Conservation (phyloP, 1,140 invertebrate species). For the Scaptodrosophila lebanonensis region DNA sequence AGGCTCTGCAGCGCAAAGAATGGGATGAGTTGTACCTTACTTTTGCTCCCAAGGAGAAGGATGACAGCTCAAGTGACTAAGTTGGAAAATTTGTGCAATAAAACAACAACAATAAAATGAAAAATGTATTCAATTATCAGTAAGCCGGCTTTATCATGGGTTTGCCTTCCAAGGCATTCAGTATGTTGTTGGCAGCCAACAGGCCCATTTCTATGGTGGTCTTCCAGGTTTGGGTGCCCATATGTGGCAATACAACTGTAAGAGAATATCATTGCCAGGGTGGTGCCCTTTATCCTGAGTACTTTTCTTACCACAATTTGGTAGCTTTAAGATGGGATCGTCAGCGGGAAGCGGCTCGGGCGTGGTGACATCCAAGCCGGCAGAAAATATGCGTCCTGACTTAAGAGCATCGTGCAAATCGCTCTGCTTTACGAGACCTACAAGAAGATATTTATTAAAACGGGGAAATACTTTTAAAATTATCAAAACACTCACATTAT, state of each 20-base stretch:
- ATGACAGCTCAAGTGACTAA: conserved; percentile 30
- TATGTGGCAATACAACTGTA: conserved; percentile 88
- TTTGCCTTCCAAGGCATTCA: conserved; percentile 85
- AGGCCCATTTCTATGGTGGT: conserved; percentile 88
- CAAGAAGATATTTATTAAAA: too few relatives aligned
- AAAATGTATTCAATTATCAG: conserved; percentile 16
- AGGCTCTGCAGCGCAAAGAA: conserved; percentile 86
- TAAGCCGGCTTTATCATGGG: conserved; percentile 80
- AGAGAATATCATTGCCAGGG: conserved; percentile 66
- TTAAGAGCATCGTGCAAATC: conserved; percentile 86
- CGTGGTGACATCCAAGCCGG: conserved; percentile 92
- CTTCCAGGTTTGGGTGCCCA: conserved; percentile 89
- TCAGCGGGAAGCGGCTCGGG: conserved; percentile 91
- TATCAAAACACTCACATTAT: too few relatives aligned
- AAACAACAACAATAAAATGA: background rate
- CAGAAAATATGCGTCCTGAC: conserved; percentile 85
- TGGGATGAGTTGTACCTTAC: conserved; percentile 85
- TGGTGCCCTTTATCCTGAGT: too few relatives aligned
- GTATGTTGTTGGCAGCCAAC: conserved; percentile 87
- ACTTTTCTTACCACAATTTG: conserved; percentile 84
- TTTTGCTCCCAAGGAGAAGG: conserved; percentile 79
- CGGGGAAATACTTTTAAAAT: too few relatives aligned
- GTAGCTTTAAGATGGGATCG: conserved; percentile 85
- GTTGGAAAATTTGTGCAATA: too few relatives aligned
- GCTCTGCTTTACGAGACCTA: conserved; percentile 85